Evolutionary conservation across 2,888 invertebrate genomes (phyloP).

Genomic region (Lithophane leautieri): DNA sequence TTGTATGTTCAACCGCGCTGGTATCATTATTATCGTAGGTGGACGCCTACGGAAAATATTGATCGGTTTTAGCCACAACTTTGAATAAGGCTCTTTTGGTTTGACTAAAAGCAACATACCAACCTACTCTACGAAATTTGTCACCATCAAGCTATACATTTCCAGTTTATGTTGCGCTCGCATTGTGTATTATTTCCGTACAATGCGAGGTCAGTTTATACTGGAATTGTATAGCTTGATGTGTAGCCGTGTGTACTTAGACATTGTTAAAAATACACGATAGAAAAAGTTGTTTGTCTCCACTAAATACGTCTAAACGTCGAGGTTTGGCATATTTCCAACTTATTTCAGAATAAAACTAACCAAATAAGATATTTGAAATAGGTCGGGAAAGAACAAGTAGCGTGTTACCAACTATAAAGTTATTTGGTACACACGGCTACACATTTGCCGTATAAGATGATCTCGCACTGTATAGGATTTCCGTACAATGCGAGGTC

Average conservation of each 20-base stretch:
- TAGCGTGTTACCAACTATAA: neutral
- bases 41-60: conserved; percentile 41
- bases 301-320: conserved; percentile 30
- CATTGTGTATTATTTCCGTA: too few relatives aligned
- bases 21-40: conserved; percentile 42
- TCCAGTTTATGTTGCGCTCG: too few relatives aligned
- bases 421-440: neutral
- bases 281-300: conserved; percentile 40
- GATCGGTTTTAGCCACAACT: conserved; percentile 20
- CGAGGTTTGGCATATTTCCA: conserved; percentile 51
- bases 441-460: too few relatives aligned
- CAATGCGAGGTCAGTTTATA: too few relatives aligned
- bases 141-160: neutral
- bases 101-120: conserved; percentile 17
- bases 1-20: neutral
- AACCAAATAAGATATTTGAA: conserved; percentile 29
- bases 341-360: conserved; percentile 31
- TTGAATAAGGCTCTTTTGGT: neutral
- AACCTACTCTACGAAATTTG: conserved; percentile 8
- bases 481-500: too few relatives aligned
- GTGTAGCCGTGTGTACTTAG: too few relatives aligned
- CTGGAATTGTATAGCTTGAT: too few relatives aligned
- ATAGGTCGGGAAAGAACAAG: conserved; percentile 15
- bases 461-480: too few relatives aligned
- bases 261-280: conserved; percentile 41